Conservation (phyloP, 2,113 vertebrate genomes). For the Clarias batrachus region DNA sequence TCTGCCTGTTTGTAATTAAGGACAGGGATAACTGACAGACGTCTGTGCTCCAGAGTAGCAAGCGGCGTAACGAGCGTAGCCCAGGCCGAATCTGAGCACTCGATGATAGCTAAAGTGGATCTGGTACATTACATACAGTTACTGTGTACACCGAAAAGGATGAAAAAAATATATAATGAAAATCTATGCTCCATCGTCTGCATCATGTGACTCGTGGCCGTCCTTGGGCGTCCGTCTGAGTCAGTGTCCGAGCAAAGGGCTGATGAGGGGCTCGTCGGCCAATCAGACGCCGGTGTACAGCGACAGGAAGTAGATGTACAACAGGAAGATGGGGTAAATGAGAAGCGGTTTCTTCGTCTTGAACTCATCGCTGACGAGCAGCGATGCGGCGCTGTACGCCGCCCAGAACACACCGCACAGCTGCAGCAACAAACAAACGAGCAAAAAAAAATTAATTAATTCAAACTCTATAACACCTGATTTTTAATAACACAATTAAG, state of each 20-base stretch:
- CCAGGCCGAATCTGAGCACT: too few relatives aligned
- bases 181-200: constrained; percentile 49
- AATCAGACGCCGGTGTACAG: constrained; percentile 97
- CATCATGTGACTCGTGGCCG: constrained; percentile 27
- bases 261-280: constrained; percentile 50
- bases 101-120: neutral
- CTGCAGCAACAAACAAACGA: constrained; percentile 65
- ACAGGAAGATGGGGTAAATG: constrained; percentile 98
- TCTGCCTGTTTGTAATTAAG: constrained; percentile 42
- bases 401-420: constrained; percentile 98
- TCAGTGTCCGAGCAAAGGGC: constrained; percentile 64
- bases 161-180: constrained; percentile 56
- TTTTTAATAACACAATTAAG: neutral
- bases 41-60: constrained; percentile 49
- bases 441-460: neutral
- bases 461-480: neutral
- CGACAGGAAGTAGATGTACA: constrained; percentile 99
- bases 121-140: constrained; percentile 77
- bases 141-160: constrained; percentile 61
- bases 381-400: constrained; percentile 96
- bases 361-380: constrained; percentile 97
- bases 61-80: neutral
- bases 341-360: constrained; percentile 99
- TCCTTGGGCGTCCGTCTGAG: constrained; percentile 39
- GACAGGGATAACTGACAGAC: constrained; percentile 35